Percentiles rank a stretch among this genome's conserved stretches.
phyloP scores from a whole-genome alignment of 2,888 invertebrate species.

The Scaptomyza caliginosa region DNA sequence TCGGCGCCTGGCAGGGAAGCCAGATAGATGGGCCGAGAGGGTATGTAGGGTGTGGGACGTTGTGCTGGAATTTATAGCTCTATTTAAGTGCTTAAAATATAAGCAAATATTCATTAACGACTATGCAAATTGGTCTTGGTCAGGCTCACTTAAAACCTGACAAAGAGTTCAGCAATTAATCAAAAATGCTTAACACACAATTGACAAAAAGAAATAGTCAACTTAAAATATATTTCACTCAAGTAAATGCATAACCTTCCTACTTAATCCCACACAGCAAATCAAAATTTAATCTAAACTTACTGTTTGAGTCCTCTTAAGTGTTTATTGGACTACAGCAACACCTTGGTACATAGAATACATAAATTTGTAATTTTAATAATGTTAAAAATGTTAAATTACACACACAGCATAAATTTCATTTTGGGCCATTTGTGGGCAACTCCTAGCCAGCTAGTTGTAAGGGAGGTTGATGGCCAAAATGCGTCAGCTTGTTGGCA shows the following conservation, averaged over 20 bases:
- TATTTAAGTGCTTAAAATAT: slow-evolving; percentile 77
- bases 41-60: neutral
- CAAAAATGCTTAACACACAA: slow-evolving; percentile 73
- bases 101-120: slow-evolving; percentile 79
- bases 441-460: neutral
- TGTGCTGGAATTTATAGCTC: slow-evolving; percentile 59
- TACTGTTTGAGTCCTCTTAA: neutral
- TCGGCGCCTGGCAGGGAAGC: slow-evolving; percentile 49
- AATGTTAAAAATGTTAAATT: slow-evolving; percentile 76
- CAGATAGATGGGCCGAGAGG: neutral
- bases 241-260: neutral
- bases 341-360: slow-evolving; percentile 60
- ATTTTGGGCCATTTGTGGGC: slow-evolving; percentile 42
- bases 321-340: slow-evolving; percentile 67
- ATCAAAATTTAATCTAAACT: slow-evolving; percentile 46
- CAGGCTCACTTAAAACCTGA: slow-evolving; percentile 46
- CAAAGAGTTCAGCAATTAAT: slow-evolving; percentile 53
- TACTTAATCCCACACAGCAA: slow-evolving; percentile 30
- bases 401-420: slow-evolving; percentile 71
- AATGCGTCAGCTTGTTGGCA: slow-evolving; percentile 61
- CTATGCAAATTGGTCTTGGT: slow-evolving; percentile 71
- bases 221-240: neutral
- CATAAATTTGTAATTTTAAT: slow-evolving; percentile 78
- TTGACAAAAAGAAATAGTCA: slow-evolving; percentile 34
- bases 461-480: slow-evolving; percentile 13